A percentile compares a stretch with the other conserved stretches of the same genome.
These are phyloP conservation scores for Oreonectes daqikongensis DNA, from an alignment of 2,797 vertebrate genomes.

Conservation along the genomic window DNA sequence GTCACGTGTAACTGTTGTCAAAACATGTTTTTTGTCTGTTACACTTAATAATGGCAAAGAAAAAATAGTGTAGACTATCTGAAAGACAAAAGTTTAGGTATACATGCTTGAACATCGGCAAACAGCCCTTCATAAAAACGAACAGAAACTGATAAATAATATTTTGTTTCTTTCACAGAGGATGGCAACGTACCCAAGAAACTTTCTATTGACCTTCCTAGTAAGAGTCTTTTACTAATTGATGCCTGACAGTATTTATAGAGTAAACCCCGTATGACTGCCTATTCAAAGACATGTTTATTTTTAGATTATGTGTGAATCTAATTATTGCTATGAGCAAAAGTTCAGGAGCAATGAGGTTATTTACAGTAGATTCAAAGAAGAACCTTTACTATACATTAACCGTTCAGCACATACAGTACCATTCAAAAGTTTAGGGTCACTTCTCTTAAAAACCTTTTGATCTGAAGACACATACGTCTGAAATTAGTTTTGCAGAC, in stretches of 20 bases:
- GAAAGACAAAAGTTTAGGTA: neutral
- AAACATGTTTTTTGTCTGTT: slow-evolving; percentile 12
- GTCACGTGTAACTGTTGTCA: neutral
- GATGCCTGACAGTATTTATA: slow-evolving; percentile 57
- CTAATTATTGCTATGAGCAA: slow-evolving; percentile 34
- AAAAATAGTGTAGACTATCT: neutral
- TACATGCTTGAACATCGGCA: neutral
- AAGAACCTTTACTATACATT: neutral
- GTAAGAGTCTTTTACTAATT: slow-evolving; percentile 73
- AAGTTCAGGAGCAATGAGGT: slow-evolving; percentile 11
- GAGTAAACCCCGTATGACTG: slow-evolving; percentile 43
- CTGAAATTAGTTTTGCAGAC: too few species aligned
- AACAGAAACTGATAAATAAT: slow-evolving; percentile 62
- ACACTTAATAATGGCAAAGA: slow-evolving; percentile 13
- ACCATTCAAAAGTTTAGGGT: too few species aligned
- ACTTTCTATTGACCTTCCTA: slow-evolving; percentile 81
- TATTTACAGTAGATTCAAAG: neutral
- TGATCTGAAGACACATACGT: too few species aligned
- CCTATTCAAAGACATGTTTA: slow-evolving; percentile 35
- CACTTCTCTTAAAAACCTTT: too few species aligned
- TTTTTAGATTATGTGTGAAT: slow-evolving; percentile 52
- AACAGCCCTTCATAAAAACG: neutral
- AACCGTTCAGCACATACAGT: too few species aligned
- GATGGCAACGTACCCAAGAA: slow-evolving; percentile 78
- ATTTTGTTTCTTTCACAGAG: slow-evolving; percentile 80